These are phyloP conservation scores for Gymnobelideus leadbeateri DNA, from an alignment of 2,113 vertebrate species.

Conservation along the genomic window DNA sequence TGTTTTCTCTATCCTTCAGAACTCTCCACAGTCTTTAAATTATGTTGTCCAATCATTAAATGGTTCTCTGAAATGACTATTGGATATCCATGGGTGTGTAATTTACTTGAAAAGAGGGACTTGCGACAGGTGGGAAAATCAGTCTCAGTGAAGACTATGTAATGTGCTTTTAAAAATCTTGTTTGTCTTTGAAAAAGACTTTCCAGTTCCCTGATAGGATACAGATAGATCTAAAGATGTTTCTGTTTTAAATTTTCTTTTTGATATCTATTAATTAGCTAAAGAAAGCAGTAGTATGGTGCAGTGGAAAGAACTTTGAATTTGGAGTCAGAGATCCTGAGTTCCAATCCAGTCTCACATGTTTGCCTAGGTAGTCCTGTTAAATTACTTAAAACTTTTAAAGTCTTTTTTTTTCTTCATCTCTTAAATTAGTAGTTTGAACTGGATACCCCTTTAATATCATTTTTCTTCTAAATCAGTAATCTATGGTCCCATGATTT, in stretches of 20 bases:
- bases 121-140: neutral
- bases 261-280: neutral
- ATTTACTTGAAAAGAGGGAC: neutral
- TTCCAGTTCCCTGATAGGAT: neutral
- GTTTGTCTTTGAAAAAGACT: neutral
- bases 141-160: neutral
- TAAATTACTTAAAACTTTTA: neutral
- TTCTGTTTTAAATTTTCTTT: neutral
- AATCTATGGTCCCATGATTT: neutral
- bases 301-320: neutral
- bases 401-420: neutral
- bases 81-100: neutral
- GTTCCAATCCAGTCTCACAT: constrained; percentile 6
- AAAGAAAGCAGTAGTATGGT: neutral
- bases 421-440: neutral
- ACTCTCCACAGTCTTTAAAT: neutral
- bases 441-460: neutral
- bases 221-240: neutral
- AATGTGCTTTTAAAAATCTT: neutral
- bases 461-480: neutral
- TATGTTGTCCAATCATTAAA: neutral
- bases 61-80: neutral
- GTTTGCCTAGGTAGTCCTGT: neutral
- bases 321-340: neutral
- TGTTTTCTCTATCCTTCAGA: neutral